Evolutionary conservation across 53 echinoderm and acorn worm species (phyloP).

Genomic region (Luidia sarsii): DNA sequence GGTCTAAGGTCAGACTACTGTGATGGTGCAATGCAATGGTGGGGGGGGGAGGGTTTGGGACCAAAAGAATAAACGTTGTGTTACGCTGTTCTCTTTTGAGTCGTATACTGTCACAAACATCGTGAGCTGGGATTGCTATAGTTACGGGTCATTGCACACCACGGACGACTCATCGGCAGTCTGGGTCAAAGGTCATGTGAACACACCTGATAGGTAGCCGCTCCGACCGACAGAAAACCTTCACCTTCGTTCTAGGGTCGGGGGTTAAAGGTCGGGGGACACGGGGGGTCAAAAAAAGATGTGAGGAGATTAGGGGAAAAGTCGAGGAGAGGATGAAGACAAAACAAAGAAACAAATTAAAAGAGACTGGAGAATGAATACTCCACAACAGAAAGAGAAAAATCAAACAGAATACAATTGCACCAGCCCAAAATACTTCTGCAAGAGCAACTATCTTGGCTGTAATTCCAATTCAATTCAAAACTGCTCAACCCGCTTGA

Average conservation of each 20-base stretch:
- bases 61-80: too few relatives aligned
- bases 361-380: not conserved
- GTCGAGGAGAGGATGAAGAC: constrained; percentile 10
- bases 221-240: constrained; percentile 53
- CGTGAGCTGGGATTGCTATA: not conserved
- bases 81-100: too few relatives aligned
- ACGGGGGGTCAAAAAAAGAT: constrained; percentile 35
- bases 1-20: too few relatives aligned
- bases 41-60: too few relatives aligned
- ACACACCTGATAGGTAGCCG: constrained; percentile 53
- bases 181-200: constrained; percentile 41
- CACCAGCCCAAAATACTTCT: too few relatives aligned
- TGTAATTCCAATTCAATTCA: too few relatives aligned
- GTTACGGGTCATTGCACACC: not conserved
- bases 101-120: too few relatives aligned
- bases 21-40: too few relatives aligned
- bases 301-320: constrained; percentile 12
- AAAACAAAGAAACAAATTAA: constrained; percentile 52
- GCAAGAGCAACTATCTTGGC: too few relatives aligned
- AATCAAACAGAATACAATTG: constrained; percentile 20
- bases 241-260: constrained; percentile 72
- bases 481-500: too few relatives aligned
- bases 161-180: not conserved
- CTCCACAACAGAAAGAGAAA: constrained; percentile 1
- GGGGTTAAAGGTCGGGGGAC: constrained; percentile 44